Percentiles rank a stretch among this genome's conserved stretches.
Conservation (phyloP, 2,888 invertebrate genomes). For the Tromatobia lineatoria region DNA sequence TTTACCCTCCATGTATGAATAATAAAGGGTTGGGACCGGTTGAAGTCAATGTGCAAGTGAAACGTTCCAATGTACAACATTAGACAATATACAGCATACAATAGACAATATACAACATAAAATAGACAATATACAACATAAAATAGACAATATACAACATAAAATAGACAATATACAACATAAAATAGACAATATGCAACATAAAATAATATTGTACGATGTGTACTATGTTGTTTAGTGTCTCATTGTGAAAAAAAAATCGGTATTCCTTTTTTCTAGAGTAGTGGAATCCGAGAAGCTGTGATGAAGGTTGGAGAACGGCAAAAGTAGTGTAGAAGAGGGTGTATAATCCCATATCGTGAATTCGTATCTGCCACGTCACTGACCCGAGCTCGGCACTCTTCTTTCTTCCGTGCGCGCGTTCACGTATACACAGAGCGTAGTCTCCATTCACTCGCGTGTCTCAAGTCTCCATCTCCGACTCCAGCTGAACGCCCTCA, state of each 20-base stretch:
- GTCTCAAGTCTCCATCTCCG: slow-evolving; percentile 29
- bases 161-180: no score
- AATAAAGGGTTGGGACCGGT: no score
- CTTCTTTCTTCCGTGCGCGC: slow-evolving; percentile 25
- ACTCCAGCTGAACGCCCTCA: slow-evolving; percentile 46
- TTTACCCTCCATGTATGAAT: no score
- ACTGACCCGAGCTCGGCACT: slow-evolving; percentile 71
- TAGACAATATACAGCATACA: no score
- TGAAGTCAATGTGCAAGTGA: no score
- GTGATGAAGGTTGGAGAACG: slow-evolving; percentile 27
- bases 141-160: no score
- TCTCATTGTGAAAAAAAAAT: background rate
- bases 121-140: no score
- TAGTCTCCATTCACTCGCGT: slow-evolving; percentile 29
- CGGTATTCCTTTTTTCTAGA: background rate
- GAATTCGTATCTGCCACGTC: slow-evolving; percentile 81
- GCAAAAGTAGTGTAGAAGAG: slow-evolving; percentile 58
- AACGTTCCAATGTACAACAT: no score
- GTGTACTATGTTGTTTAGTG: no score
- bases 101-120: no score
- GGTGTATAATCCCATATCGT: slow-evolving; percentile 76
- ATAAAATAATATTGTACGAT: no score
- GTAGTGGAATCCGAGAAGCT: slow-evolving; percentile 20
- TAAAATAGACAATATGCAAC: no score
- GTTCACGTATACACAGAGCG: slow-evolving; percentile 5